phyloP scores from a whole-genome alignment of 2,888 invertebrate genomes.

The Melangyna quadrimaculata region DNA sequence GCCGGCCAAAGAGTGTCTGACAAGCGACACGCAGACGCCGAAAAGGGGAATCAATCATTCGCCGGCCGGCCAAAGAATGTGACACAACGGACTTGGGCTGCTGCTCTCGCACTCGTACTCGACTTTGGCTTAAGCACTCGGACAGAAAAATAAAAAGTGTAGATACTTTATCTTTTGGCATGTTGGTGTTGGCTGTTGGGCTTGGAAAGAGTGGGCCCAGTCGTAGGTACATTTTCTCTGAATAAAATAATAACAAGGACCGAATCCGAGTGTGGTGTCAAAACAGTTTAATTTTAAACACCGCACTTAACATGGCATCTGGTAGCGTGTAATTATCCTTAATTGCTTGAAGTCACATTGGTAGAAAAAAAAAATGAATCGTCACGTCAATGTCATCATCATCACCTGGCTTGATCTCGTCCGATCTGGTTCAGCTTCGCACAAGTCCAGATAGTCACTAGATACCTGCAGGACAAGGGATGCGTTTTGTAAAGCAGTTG shows the following conservation, averaged over 20 bases:
- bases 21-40: constrained; percentile 70
- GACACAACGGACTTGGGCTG: constrained; percentile 60
- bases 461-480: neutral
- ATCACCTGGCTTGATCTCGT: constrained; percentile 47
- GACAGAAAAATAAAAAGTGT: constrained; percentile 26
- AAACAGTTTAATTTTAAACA: constrained; percentile 61
- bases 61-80: constrained; percentile 55
- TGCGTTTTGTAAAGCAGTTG: constrained; percentile 5
- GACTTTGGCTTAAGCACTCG: neutral
- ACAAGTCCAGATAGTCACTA: neutral
- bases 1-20: constrained; percentile 44
- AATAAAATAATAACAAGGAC: constrained; percentile 17
- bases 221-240: neutral
- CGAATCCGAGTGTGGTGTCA: constrained; percentile 56
- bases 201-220: constrained; percentile 32
- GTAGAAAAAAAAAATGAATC: constrained; percentile 18
- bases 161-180: constrained; percentile 14
- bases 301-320: constrained; percentile 56
- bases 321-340: constrained; percentile 64
- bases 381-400: constrained; percentile 64
- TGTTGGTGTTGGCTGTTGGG: constrained; percentile 1
- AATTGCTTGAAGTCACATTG: constrained; percentile 50
- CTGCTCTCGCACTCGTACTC: neutral
- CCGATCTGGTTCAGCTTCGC: neutral
- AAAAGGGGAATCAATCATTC: constrained; percentile 66